Evolutionary conservation across 2,797 vertebrate species (phyloP), one percentile per base, ranked within the genome.

Genomic region (Carduelis carduelis): DNA sequence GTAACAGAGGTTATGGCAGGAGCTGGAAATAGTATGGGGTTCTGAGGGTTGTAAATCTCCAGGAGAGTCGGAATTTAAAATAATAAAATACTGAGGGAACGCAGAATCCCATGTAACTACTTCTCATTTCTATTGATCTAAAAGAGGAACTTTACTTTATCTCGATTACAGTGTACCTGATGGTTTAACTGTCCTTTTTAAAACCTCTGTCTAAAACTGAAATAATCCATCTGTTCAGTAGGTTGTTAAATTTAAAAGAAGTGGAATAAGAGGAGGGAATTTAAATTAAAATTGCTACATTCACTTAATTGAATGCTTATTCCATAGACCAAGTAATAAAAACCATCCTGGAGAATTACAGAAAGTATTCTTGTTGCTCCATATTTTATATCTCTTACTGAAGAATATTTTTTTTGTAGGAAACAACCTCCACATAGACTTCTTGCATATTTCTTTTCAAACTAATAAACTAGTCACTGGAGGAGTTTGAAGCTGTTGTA

Each of bases 101-200:
- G 0, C 46, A 61, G 84, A 91, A 89, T 92, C 77, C 8, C 21
- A 76, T 85, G 82, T 52, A 89, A 84, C 74, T 92, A 97, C 96
- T 97, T 97, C 96, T 96, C 95, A 97, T 97, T 97, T 97, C 90
- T 84, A 97, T 93, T 94, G 86, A 94, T 93, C 87, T 87, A 88
- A 97, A 97, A 97, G 96, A 94, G 95, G 95, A 96, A 96, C 92
- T 96, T 95, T 27, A 22, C 50, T 86, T 95, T 93, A 65, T 94
- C 95, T 96, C 44, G 49, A 57, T 88, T 75, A 46, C 64, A 94
- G 82, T 49, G 82, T 84, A 95, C 95, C 96, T 96, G 95, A 94
- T 83, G 96, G 95, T 81, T 92, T 96, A 95, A 95, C 95, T 92
- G 95, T 88, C 81, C 55, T 59, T 71, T 77, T 80, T 44, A 69